phyloP scores from a whole-genome alignment of 2,888 invertebrate genomes.

The Lissocephala sabroskyi region DNA sequence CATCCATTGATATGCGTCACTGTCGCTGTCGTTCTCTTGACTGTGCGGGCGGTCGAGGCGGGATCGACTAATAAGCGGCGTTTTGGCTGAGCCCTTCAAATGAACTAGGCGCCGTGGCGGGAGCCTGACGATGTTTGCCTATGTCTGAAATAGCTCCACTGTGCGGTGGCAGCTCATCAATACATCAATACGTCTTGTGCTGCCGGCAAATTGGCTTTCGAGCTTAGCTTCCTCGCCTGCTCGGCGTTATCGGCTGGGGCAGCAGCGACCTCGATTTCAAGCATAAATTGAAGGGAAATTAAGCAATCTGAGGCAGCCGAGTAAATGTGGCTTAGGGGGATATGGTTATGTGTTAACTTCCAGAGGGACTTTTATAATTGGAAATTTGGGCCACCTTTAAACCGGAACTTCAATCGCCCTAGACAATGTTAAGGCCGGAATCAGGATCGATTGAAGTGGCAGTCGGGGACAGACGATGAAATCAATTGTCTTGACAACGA shows the following conservation, averaged over 20 bases:
- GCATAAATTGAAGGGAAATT: constrained; percentile 67
- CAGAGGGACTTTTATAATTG: too few species aligned
- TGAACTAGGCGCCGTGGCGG: constrained; percentile 4
- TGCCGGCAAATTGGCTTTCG: too few species aligned
- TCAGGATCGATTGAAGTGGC: too few species aligned
- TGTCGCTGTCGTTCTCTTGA: background rate
- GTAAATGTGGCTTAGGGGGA: too few species aligned
- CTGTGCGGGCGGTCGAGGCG: constrained; percentile 4
- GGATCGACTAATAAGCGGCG: constrained; percentile 25
- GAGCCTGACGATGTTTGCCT: too few species aligned
- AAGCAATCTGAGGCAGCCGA: too few species aligned
- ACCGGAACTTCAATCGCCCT: too few species aligned
- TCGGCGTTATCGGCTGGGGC: constrained; percentile 7
- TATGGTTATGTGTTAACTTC: too few species aligned
- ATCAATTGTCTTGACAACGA: too few species aligned
- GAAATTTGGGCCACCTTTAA: too few species aligned
- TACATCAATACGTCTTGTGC: constrained; percentile 12
- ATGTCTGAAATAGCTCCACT: constrained; percentile 24
- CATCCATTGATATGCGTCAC: background rate
- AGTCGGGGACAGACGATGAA: too few species aligned
- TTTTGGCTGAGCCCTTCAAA: background rate
- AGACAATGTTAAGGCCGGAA: too few species aligned
- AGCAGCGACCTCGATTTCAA: constrained; percentile 40
- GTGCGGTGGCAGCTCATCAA: constrained; percentile 34
- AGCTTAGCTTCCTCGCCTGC: background rate